Evolutionary conservation across 2,113 vertebrate genomes (phyloP).

Genomic region (Microcebus tavaratra): DNA sequence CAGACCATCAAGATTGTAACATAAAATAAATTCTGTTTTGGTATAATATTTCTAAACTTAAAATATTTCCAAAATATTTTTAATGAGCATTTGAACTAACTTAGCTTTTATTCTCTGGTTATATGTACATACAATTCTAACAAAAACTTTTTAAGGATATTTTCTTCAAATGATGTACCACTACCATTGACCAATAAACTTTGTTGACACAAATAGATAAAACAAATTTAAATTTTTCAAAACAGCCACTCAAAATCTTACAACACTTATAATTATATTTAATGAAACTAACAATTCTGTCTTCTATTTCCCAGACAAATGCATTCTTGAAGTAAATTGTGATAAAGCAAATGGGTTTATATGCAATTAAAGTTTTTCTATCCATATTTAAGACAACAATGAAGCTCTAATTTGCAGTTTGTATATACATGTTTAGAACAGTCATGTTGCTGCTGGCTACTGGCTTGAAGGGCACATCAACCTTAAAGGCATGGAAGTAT

Average conservation of each 20-base stretch:
- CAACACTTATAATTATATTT: not conserved
- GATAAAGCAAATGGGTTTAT: not conserved
- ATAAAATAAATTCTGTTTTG: constrained; percentile 3
- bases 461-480: not conserved
- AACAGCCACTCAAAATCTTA: not conserved
- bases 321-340: not conserved
- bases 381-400: not conserved
- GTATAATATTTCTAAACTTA: not conserved
- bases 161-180: not conserved
- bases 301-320: not conserved
- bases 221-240: not conserved
- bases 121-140: not conserved
- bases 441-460: not conserved
- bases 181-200: not conserved
- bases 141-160: not conserved
- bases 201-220: not conserved
- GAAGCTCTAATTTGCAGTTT: not conserved
- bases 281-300: not conserved
- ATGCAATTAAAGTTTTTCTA: not conserved
- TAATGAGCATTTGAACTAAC: not conserved
- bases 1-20: not conserved
- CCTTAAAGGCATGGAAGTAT: not conserved
- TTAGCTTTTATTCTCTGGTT: not conserved
- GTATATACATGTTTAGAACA: not conserved
- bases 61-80: not conserved